Base-by-base conservation (phyloP, 2,113 vertebrate species). In the Catharus minimus region DNA sequence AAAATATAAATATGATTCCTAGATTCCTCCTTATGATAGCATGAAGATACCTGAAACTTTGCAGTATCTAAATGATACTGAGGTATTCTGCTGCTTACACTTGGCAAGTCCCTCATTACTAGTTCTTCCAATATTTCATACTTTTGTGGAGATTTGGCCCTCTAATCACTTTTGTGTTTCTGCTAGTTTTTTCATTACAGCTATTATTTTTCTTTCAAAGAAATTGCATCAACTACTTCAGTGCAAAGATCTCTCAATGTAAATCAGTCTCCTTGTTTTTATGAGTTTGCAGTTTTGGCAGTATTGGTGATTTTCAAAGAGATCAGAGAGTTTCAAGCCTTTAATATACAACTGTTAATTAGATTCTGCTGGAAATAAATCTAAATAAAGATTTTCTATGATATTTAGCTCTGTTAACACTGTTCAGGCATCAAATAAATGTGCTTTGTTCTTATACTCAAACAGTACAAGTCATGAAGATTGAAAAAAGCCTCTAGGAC, bases 361-460 rank as follows among this genome's bases (percentile, higher is more conserved):
- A 92, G 64, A 78, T 93, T 69, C 68, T 89, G 24, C 65, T 78
- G 83, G 73, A 92, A 90, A 84, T 81, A 89, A 92, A 86, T 81
- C 68, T 90, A 91, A 92, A 91, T 86, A 77, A 92, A 91, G 91
- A 77, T 80, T 91, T 95, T 74, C 38, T 74, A 82, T 82, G 68
- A 39, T 90, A 33, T 83, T 92, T 81, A 81, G 41, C 20, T 80
- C 44, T 52, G n/a, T 64, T 88, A 71, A 88, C 52, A 83, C 49
- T 64, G 15, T 81, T 83, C 52, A 88, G 43, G 41, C 36, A 53
- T 77, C 79, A 82, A 58, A 82, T 58, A 88, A 94, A 74, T 71
- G 24, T 52, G 27, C 49, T 77, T 88, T 91, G 78, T 61, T 62
- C 32, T 80, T 74, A 28, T 12, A 94, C 15, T 5, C 47, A 60